phyloP scores from a whole-genome alignment of 2,113 vertebrate genomes.

The Manacus vitellinus region DNA sequence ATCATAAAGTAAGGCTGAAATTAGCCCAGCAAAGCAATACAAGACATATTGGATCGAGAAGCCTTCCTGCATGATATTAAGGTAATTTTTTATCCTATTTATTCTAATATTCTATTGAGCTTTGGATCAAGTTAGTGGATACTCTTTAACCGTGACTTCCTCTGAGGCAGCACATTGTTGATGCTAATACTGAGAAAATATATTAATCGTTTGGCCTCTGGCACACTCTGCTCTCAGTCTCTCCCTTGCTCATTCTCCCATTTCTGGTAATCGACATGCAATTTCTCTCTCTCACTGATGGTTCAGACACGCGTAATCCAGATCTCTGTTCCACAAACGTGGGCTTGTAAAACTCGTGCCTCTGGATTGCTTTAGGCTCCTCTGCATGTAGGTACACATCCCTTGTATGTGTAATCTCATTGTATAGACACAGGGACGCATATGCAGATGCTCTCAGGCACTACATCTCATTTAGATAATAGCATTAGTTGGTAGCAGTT shows the following conservation, averaged over 20 bases:
- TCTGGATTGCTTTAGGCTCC: slow-evolving; percentile 11
- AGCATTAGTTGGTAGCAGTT: slow-evolving; percentile 1
- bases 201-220: slow-evolving; percentile 58
- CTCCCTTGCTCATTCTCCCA: background rate
- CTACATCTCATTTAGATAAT: background rate
- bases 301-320: background rate
- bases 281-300: background rate
- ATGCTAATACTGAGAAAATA: slow-evolving; percentile 41
- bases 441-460: background rate
- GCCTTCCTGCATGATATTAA: slow-evolving; percentile 22
- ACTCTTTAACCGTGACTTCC: slow-evolving; percentile 45
- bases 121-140: slow-evolving; percentile 36
- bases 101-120: slow-evolving; percentile 48
- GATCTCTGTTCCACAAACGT: background rate
- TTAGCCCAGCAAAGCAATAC: slow-evolving; percentile 24
- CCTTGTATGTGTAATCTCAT: background rate
- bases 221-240: background rate
- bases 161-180: slow-evolving; percentile 50
- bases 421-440: background rate
- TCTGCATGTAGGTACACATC: background rate
- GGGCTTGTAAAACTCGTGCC: background rate
- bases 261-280: slow-evolving; percentile 17
- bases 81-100: slow-evolving; percentile 55
- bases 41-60: background rate
- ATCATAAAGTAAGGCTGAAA: slow-evolving; percentile 23